phyloP scores from a whole-genome alignment of 2,797 vertebrate species.

The Enoplosus armatus region DNA sequence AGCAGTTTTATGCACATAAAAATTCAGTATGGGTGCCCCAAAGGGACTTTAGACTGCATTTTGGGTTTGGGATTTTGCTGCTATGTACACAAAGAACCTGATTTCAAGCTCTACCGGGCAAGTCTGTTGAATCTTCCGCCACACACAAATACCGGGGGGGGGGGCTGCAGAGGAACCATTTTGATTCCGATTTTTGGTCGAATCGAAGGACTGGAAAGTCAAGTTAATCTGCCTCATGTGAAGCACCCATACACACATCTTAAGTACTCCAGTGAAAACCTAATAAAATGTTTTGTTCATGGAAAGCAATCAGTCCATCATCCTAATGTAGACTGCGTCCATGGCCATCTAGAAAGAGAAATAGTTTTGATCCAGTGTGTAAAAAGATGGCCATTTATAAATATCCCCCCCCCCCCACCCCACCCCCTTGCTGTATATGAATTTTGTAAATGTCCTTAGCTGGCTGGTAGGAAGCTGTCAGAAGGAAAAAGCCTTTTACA shows the following conservation, averaged over 20 bases:
- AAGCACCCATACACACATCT: conserved; percentile 78
- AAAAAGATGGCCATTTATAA: conserved; percentile 78
- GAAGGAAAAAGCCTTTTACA: conserved; percentile 62
- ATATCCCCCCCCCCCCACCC: too few species aligned
- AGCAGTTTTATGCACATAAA: conserved; percentile 74
- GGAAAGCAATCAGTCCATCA: conserved; percentile 64
- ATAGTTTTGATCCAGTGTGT: conserved; percentile 82
- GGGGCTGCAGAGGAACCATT: conserved; percentile 32
- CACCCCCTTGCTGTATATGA: conserved; percentile 2
- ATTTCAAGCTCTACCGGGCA: conserved; percentile 53
- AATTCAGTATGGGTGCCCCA: conserved; percentile 73
- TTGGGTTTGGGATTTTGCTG: conserved; percentile 42
- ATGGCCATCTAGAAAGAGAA: conserved; percentile 58
- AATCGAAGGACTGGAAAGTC: conserved; percentile 50
- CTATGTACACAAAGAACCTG: conserved; percentile 26
- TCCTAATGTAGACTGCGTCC: conserved; percentile 82
- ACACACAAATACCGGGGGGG: conserved; percentile 43
- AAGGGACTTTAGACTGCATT: conserved; percentile 48
- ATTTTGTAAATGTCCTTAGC: conserved; percentile 44
- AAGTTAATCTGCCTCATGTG: conserved; percentile 53
- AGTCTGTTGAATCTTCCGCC: conserved; percentile 44
- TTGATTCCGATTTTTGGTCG: conserved; percentile 41
- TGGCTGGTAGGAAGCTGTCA: conserved; percentile 53
- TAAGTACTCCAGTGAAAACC: conserved; percentile 84
- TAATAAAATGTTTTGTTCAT: conserved; percentile 48